Conservation (phyloP, 2,888 invertebrate species). For the Drosophila pseudotalamancana region DNA sequence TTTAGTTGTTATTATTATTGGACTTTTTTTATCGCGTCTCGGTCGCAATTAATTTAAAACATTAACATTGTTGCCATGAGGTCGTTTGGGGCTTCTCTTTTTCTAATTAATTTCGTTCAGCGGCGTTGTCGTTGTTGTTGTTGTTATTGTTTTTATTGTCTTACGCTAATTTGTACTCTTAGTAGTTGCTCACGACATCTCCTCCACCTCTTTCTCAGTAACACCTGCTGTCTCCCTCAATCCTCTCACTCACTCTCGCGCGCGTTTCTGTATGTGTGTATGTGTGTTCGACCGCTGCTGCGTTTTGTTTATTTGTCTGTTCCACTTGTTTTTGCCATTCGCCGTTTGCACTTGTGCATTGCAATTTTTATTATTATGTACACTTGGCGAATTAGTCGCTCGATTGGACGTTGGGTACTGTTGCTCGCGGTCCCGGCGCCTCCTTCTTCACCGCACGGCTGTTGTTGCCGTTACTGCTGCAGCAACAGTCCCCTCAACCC, state of each 20-base stretch:
- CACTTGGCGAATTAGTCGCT: constrained; percentile 40
- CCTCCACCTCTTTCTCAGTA: constrained; percentile 17
- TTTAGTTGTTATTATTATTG: constrained; percentile 9
- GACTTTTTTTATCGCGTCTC: constrained; percentile 47
- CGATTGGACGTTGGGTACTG: constrained; percentile 33
- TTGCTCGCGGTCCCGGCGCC: constrained; percentile 1
- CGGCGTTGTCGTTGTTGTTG: constrained; percentile 14
- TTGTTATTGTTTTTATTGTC: constrained; percentile 34
- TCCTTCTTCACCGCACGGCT: not conserved
- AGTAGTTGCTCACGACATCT: constrained; percentile 40
- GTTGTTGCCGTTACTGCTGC: constrained; percentile 6
- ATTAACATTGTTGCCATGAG: constrained; percentile 65
- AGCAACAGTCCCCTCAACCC: constrained; percentile 23
- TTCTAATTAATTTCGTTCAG: constrained; percentile 46
- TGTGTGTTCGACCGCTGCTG: constrained; percentile 28
- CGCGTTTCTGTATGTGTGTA: constrained; percentile 4
- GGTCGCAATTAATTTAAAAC: constrained; percentile 68
- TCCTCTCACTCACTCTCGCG: constrained; percentile 13
- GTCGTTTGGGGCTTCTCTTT: constrained; percentile 27
- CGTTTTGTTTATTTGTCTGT: constrained; percentile 76
- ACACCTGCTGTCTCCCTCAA: constrained; percentile 8
- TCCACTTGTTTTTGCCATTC: constrained; percentile 69
- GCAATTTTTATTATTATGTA: constrained; percentile 51
- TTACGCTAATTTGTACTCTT: constrained; percentile 63
- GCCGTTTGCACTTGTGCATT: constrained; percentile 58